Evolutionary conservation across 2,797 vertebrate species (phyloP).

Genomic region (Liparis tanakae): DNA sequence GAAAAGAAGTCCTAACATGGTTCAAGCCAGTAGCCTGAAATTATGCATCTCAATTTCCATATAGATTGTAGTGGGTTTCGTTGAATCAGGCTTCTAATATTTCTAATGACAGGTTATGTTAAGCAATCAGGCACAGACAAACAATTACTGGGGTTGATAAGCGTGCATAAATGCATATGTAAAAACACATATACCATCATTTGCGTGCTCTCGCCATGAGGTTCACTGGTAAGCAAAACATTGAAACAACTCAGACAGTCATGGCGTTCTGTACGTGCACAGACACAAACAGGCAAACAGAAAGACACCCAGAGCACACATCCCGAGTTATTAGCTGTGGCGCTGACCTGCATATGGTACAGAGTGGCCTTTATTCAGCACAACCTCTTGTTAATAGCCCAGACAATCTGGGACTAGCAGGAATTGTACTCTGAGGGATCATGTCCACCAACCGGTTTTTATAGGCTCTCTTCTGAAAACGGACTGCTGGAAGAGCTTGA

Average conservation of each 20-base stretch:
- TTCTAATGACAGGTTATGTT: constrained; percentile 55
- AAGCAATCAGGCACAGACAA: constrained; percentile 60
- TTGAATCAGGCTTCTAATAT: constrained; percentile 48
- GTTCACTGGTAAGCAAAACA: background rate
- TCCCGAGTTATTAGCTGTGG: constrained; percentile 11
- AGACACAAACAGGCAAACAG: background rate
- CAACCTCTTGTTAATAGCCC: background rate
- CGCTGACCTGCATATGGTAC: background rate
- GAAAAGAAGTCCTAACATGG: background rate
- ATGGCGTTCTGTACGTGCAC: background rate
- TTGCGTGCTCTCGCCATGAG: background rate
- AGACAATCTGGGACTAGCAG: background rate
- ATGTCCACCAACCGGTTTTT: too few species aligned
- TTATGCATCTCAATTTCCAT: constrained; percentile 62
- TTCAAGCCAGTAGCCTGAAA: constrained; percentile 27
- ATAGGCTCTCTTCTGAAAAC: background rate
- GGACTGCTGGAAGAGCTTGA: too few species aligned
- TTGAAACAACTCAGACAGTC: background rate
- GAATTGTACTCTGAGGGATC: background rate
- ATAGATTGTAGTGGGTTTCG: constrained; percentile 57
- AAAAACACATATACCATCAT: constrained; percentile 32
- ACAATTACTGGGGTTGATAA: constrained; percentile 49
- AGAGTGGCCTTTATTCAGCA: constrained; percentile 4
- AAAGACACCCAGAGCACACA: background rate
- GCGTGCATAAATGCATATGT: constrained; percentile 47